Evolutionary conservation across 2,797 vertebrate species (phyloP).

Genomic region (Steatocranus sp.): DNA sequence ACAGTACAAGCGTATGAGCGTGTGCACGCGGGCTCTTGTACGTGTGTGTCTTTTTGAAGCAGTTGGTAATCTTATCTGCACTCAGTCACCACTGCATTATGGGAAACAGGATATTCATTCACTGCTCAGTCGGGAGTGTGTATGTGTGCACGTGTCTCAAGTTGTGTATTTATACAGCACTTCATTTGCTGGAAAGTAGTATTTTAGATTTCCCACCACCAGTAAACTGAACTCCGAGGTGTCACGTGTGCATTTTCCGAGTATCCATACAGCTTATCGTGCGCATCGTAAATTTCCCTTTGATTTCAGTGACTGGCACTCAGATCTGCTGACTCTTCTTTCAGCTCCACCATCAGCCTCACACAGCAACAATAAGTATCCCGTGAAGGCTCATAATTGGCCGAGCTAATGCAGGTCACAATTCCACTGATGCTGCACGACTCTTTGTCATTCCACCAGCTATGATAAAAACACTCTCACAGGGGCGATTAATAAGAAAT

Average conservation of each 20-base stretch:
- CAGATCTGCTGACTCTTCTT: background rate
- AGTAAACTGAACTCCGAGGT: conserved; percentile 4
- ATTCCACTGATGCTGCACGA: conserved; percentile 46
- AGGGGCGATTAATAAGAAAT: conserved; percentile 26
- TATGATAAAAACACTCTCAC: conserved; percentile 26
- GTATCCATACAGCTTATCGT: background rate
- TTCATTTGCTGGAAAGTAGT: conserved; percentile 31
- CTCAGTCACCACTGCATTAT: conserved; percentile 40
- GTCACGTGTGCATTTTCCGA: background rate
- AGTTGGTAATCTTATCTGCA: conserved; percentile 49
- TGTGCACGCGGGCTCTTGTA: background rate
- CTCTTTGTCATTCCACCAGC: conserved; percentile 33
- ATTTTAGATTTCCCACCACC: conserved; percentile 9
- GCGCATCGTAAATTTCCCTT: background rate
- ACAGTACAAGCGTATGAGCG: conserved; percentile 9
- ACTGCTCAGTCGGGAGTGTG: background rate
- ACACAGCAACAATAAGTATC: conserved; percentile 14
- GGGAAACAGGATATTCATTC: conserved; percentile 46
- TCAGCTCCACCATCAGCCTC: background rate
- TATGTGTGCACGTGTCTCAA: background rate
- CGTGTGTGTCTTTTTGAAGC: conserved; percentile 9
- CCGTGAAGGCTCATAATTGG: conserved; percentile 46
- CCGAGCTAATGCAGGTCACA: conserved; percentile 39
- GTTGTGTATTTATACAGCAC: conserved; percentile 22
- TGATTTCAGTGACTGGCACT: background rate